phyloP scores from a whole-genome alignment of 2,113 vertebrate genomes.

The Nothoprocta perdicaria region DNA sequence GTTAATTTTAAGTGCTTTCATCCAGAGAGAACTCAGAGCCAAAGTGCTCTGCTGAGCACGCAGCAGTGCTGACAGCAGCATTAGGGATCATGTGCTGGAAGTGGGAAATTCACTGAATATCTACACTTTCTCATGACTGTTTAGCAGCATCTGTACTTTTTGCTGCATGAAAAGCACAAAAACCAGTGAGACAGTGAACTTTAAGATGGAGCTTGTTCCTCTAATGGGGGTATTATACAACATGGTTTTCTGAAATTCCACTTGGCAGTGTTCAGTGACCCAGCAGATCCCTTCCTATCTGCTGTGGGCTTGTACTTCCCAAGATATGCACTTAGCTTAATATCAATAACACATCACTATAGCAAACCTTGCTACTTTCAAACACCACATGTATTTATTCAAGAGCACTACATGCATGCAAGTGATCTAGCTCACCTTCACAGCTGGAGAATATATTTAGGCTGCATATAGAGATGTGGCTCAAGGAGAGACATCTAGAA shows the following conservation, averaged over 20 bases:
- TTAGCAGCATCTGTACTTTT: background rate
- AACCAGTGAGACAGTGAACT: background rate
- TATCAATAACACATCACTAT: background rate
- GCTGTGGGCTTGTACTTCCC: background rate
- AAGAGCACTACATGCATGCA: background rate
- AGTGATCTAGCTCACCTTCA: background rate
- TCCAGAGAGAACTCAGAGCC: background rate
- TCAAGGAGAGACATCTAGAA: background rate
- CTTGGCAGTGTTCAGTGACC: background rate
- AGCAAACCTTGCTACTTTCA: background rate
- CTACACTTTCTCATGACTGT: background rate
- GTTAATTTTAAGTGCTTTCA: background rate
- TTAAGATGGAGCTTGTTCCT: background rate
- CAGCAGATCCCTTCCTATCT: background rate
- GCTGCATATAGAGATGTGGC: background rate
- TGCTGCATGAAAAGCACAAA: background rate
- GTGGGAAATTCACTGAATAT: background rate
- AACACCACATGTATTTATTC: background rate
- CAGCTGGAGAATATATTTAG: background rate
- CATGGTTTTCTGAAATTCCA: background rate
- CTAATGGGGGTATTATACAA: background rate
- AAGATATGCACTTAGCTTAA: background rate
- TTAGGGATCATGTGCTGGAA: background rate
- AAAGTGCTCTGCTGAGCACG: background rate
- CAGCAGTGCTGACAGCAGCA: background rate